Conservation (phyloP, 2,888 invertebrate genomes). For the Gastracanthus pulcherrimus region DNA sequence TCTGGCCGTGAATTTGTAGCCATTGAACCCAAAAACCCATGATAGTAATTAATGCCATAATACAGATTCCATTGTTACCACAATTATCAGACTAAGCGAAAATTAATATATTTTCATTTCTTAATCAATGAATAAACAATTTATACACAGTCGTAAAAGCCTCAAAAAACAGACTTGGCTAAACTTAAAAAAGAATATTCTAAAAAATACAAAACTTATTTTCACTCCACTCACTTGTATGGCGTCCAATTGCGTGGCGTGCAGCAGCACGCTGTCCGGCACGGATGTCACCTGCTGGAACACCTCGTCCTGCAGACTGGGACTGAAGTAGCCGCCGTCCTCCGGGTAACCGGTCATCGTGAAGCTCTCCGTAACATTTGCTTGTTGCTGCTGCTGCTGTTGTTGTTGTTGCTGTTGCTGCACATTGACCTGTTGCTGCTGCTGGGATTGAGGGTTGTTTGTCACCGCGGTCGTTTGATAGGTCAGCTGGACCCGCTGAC, state of each 20-base stretch:
- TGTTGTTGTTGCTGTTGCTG: conserved; percentile 70
- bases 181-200: too few species aligned
- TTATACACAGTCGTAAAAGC: too few species aligned
- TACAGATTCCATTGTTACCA: too few species aligned
- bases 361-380: conserved; percentile 73
- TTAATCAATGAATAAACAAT: too few species aligned
- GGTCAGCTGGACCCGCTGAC: conserved; percentile 81
- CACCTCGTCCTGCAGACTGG: conserved; percentile 84
- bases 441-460: conserved; percentile 60
- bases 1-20: too few species aligned
- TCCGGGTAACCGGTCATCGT: conserved; percentile 76
- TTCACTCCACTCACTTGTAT: conserved; percentile 78
- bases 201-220: too few species aligned
- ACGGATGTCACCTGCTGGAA: conserved; percentile 83
- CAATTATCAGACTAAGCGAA: too few species aligned
- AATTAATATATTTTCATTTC: too few species aligned
- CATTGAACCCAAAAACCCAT: too few species aligned
- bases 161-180: too few species aligned
- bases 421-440: background rate
- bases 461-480: conserved; percentile 71
- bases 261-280: conserved; percentile 84
- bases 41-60: too few species aligned
- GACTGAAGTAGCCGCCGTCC: conserved; percentile 77
- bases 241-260: conserved; percentile 81
- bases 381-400: conserved; percentile 67